These are phyloP conservation scores for Aplysia californica DNA, from an alignment of 1,140 invertebrate genomes.

Conservation along the genomic window DNA sequence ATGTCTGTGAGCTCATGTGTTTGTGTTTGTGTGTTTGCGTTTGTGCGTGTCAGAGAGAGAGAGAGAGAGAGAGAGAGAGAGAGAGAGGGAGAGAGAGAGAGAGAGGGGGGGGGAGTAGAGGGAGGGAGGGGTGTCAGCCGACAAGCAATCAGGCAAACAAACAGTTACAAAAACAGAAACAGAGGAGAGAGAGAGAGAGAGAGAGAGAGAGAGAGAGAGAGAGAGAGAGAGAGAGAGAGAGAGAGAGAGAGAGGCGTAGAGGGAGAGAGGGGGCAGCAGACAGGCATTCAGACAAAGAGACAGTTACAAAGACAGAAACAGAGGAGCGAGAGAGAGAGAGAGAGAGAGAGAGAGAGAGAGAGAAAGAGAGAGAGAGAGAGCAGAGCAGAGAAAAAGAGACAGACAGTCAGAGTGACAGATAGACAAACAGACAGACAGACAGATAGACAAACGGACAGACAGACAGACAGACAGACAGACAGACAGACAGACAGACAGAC, in stretches of 20 bases:
- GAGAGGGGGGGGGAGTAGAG: not conserved
- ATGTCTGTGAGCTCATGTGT: too few relatives aligned
- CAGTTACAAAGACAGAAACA: not conserved
- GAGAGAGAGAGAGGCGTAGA: not conserved
- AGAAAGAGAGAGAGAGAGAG: too few relatives aligned
- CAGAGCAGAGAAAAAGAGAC: too few relatives aligned
- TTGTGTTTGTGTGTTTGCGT: too few relatives aligned
- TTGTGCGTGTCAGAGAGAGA: not conserved
- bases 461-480: too few relatives aligned
- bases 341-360: not conserved
- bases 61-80: constrained; percentile 16
- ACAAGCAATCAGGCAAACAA: too few relatives aligned
- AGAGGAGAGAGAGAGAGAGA: not conserved
- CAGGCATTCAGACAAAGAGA: not conserved
- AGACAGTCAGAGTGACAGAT: too few relatives aligned
- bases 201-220: not conserved
- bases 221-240: not conserved
- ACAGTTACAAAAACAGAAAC: not conserved
- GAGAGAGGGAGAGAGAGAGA: constrained; percentile 5
- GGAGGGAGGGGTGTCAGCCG: not conserved
- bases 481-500: too few relatives aligned
- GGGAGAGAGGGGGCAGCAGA: not conserved
- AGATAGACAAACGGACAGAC: too few relatives aligned
- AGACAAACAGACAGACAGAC: too few relatives aligned
- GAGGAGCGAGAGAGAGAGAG: not conserved